Conservation (phyloP, 2,113 vertebrate genomes). For the Rhipidura dahli region DNA sequence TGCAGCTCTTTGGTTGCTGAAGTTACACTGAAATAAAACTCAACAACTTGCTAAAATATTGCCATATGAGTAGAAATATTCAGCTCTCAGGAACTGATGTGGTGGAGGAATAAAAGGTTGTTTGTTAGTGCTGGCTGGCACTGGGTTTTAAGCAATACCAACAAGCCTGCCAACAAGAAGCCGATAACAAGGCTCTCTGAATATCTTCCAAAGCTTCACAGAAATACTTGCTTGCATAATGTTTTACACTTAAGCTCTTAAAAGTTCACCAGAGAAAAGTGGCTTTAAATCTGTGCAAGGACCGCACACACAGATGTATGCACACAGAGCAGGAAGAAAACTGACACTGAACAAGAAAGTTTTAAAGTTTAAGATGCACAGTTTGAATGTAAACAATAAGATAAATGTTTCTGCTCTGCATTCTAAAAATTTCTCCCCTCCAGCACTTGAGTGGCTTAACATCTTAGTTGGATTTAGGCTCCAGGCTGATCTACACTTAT, state of each 20-base stretch:
- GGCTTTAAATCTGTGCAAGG: not conserved
- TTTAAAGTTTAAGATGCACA: conserved; percentile 19
- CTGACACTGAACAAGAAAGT: not conserved
- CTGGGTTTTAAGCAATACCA: conserved; percentile 44
- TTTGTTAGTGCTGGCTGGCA: conserved; percentile 65
- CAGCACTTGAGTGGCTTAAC: not conserved
- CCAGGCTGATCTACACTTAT: accelerated
- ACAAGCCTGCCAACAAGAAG: conserved; percentile 56
- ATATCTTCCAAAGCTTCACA: conserved; percentile 66
- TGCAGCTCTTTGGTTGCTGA: conserved; percentile 42
- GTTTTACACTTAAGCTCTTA: conserved; percentile 49
- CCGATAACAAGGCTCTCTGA: conserved; percentile 70
- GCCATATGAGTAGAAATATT: conserved; percentile 62
- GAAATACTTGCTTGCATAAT: conserved; percentile 43
- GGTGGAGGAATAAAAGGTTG: conserved; percentile 63
- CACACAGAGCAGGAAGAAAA: not conserved
- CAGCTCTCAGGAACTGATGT: conserved; percentile 48
- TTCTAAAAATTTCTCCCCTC: not conserved
- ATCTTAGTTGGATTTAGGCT: not conserved
- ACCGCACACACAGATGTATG: not conserved
- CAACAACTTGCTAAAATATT: conserved; percentile 72
- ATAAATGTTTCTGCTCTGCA: not conserved
- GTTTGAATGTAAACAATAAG: not conserved
- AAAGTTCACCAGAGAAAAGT: conserved; percentile 44
- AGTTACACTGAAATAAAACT: conserved; percentile 66